These are phyloP conservation scores for Caretta caretta DNA, from an alignment of 2,113 vertebrate genomes.

Conservation along the genomic window DNA sequence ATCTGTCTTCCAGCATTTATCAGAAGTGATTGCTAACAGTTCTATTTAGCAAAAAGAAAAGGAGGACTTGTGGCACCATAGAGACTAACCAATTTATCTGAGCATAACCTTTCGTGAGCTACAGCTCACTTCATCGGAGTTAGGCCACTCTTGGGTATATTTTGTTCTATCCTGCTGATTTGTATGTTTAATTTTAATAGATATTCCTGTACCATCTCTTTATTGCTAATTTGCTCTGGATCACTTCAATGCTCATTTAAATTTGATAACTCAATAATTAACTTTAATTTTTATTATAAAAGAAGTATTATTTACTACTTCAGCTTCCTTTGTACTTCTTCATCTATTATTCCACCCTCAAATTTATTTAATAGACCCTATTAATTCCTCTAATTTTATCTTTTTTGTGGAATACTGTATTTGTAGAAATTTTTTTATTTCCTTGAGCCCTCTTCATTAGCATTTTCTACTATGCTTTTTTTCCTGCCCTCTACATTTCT, in stretches of 20 bases:
- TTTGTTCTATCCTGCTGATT: not conserved
- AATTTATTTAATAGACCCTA: not conserved
- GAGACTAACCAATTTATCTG: no score
- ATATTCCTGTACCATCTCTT: not conserved
- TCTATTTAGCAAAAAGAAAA: not conserved
- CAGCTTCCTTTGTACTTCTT: not conserved
- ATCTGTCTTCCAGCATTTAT: not conserved
- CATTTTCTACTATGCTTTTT: not conserved
- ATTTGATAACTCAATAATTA: not conserved
- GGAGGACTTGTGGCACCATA: no score
- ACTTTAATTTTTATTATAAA: not conserved
- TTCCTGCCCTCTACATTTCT: not conserved
- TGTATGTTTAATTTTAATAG: not conserved
- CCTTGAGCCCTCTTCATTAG: not conserved
- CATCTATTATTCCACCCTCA: not conserved
- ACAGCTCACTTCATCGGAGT: no score
- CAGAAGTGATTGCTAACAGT: rapidly evolving
- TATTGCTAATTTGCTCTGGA: not conserved
- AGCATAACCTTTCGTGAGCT: no score
- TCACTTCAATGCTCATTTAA: not conserved
- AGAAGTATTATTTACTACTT: not conserved
- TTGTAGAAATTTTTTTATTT: not conserved
- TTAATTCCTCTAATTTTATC: not conserved
- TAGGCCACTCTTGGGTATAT: not conserved
- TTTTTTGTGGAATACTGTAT: not conserved